A percentile compares a stretch with the other conserved stretches of the same genome.
phyloP scores from a whole-genome alignment of 2,797 vertebrate species.

The Ctenopoma multispine region DNA sequence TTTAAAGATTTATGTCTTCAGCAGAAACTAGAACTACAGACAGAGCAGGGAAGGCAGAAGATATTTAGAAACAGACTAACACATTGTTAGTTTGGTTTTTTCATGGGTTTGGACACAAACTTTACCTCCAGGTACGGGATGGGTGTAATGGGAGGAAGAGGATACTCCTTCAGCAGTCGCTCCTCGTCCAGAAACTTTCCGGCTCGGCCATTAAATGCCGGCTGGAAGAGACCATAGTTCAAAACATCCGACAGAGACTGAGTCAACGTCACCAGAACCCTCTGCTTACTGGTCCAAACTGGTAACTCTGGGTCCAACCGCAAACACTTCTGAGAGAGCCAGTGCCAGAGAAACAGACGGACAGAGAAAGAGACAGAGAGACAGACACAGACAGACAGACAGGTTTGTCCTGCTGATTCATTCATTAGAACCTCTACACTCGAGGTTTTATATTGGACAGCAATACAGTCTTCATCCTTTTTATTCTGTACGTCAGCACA shows the following conservation, averaged over 20 bases:
- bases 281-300: slow-evolving; percentile 97
- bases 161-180: slow-evolving; percentile 93
- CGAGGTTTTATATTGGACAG: too few relatives aligned
- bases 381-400: slow-evolving; percentile 59
- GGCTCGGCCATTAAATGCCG: slow-evolving; percentile 94
- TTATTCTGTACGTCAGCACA: too few relatives aligned
- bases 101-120: neutral
- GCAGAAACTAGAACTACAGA: too few relatives aligned
- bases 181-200: slow-evolving; percentile 98
- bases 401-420: slow-evolving; percentile 59
- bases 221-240: slow-evolving; percentile 98
- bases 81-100: too few relatives aligned
- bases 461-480: too few relatives aligned
- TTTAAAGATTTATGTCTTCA: too few relatives aligned
- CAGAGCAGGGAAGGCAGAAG: too few relatives aligned
- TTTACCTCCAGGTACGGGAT: slow-evolving; percentile 93
- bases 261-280: slow-evolving; percentile 94
- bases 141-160: slow-evolving; percentile 91
- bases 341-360: slow-evolving; percentile 57
- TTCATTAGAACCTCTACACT: slow-evolving; percentile 10
- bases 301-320: slow-evolving; percentile 94
- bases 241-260: slow-evolving; percentile 97
- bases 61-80: too few relatives aligned
- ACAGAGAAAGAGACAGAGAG: slow-evolving; percentile 56
- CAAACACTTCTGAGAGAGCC: slow-evolving; percentile 91